Evolutionary conservation across 92 coral and sea anemone species (phyloP).

Genomic region (Metridium senile): DNA sequence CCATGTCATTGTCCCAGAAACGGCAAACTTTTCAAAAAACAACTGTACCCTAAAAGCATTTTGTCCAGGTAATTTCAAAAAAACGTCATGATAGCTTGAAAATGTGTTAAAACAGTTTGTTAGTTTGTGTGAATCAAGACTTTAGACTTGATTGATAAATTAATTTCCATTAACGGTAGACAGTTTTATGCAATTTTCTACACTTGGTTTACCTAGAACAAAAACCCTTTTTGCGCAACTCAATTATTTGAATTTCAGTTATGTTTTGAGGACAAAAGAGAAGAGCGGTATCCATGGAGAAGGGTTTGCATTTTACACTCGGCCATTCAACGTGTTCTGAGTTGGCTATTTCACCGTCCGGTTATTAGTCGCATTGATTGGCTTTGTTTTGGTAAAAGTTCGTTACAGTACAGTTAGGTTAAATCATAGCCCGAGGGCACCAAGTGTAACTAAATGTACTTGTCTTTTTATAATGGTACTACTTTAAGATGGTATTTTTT

Average conservation of each 20-base stretch:
- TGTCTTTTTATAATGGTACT: conserved; percentile 2
- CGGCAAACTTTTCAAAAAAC: conserved; percentile 7
- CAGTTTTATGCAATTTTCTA: conserved; percentile 39
- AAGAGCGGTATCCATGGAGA: not conserved
- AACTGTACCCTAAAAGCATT: not conserved
- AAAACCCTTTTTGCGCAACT: conserved; percentile 19
- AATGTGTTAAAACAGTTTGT: not conserved
- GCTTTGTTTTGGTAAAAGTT: not conserved
- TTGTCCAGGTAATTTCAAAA: not conserved
- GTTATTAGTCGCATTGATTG: not conserved
- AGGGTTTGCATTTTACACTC: not conserved
- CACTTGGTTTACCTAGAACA: conserved; percentile 30
- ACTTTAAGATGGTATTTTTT: conserved; percentile 18
- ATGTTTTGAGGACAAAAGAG: conserved; percentile 9
- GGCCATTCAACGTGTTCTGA: not conserved
- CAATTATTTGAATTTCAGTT: conserved; percentile 18
- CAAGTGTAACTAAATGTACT: not conserved
- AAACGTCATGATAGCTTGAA: not conserved
- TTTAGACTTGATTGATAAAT: not conserved
- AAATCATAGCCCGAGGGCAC: not conserved
- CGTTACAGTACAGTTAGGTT: conserved; percentile 6
- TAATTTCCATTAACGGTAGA: conserved; percentile 35
- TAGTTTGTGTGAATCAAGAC: not conserved
- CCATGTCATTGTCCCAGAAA: conserved; percentile 18
- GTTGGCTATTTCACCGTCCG: not conserved